phyloP scores from a whole-genome alignment of 1,140 invertebrate genomes.

The Pachyrhynchus sulphureomaculatus region DNA sequence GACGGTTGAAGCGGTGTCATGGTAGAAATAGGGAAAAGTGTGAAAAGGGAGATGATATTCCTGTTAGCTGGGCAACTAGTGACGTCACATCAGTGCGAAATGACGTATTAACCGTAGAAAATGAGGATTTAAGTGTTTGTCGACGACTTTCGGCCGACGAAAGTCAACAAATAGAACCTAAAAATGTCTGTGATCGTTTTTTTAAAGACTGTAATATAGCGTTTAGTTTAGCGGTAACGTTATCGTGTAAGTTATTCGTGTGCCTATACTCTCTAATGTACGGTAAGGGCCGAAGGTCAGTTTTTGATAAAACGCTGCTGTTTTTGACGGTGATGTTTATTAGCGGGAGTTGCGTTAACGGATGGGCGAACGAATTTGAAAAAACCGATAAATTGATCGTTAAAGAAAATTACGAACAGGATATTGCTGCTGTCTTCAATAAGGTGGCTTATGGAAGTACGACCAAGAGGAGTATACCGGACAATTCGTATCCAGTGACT shows the following conservation, averaged over 20 bases:
- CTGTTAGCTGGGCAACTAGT: background rate
- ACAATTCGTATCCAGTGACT: conserved; percentile 62
- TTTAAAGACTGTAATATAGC: conserved; percentile 31
- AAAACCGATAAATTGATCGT: conserved; percentile 47
- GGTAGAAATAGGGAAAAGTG: conserved; percentile 13
- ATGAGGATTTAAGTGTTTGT: background rate
- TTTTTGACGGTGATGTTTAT: conserved; percentile 5
- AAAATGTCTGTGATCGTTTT: conserved; percentile 32
- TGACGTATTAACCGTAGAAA: background rate
- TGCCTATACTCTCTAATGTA: conserved; percentile 27
- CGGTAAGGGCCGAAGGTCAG: conserved; percentile 3
- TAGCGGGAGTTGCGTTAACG: conserved; percentile 12
- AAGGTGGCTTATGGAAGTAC: conserved; percentile 69
- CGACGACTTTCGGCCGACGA: background rate
- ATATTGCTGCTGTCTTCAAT: conserved; percentile 65
- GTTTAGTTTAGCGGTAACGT: conserved; percentile 26
- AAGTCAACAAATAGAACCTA: conserved; percentile 13
- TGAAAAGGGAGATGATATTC: background rate
- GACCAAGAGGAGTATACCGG: conserved; percentile 65
- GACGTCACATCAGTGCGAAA: background rate
- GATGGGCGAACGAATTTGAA: conserved; percentile 45
- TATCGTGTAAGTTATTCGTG: conserved; percentile 32
- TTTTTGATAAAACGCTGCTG: conserved; percentile 14
- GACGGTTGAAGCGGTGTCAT: background rate
- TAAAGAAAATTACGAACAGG: conserved; percentile 59